phyloP scores from a whole-genome alignment of 2,113 vertebrate genomes.

The Sus scrofa region DNA sequence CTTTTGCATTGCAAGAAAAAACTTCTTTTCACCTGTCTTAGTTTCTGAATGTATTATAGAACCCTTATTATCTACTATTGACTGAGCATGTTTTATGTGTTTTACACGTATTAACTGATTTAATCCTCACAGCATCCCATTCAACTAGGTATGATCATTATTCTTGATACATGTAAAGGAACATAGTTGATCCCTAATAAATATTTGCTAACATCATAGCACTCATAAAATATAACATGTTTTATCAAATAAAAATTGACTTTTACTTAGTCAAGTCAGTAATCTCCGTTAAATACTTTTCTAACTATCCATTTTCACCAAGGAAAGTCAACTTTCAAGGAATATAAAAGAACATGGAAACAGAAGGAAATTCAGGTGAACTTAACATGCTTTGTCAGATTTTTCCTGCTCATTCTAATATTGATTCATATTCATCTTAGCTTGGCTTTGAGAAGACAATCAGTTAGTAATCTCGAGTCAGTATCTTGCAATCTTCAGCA shows the following conservation, averaged over 20 bases:
- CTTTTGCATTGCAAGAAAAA: neutral
- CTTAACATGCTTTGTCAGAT: neutral
- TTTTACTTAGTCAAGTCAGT: neutral
- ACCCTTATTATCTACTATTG: neutral
- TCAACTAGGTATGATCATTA: neutral
- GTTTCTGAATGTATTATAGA: neutral
- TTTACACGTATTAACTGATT: neutral
- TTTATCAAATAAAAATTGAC: neutral
- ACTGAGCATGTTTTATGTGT: neutral
- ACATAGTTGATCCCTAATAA: neutral
- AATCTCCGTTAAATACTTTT: neutral
- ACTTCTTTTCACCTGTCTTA: neutral
- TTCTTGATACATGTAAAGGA: neutral
- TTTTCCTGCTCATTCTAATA: neutral
- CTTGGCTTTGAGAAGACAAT: neutral
- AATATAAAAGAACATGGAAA: neutral
- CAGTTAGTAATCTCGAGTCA: neutral
- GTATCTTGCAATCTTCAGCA: too few relatives aligned
- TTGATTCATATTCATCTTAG: neutral
- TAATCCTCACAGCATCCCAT: neutral
- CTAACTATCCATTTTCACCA: neutral
- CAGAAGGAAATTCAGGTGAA: neutral
- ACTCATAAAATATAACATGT: neutral
- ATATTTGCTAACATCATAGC: neutral
- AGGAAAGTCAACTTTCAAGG: neutral